These are phyloP conservation scores for Mormyrops boulengeri DNA, from an alignment of 2,797 vertebrate genomes.

Conservation along the genomic window DNA sequence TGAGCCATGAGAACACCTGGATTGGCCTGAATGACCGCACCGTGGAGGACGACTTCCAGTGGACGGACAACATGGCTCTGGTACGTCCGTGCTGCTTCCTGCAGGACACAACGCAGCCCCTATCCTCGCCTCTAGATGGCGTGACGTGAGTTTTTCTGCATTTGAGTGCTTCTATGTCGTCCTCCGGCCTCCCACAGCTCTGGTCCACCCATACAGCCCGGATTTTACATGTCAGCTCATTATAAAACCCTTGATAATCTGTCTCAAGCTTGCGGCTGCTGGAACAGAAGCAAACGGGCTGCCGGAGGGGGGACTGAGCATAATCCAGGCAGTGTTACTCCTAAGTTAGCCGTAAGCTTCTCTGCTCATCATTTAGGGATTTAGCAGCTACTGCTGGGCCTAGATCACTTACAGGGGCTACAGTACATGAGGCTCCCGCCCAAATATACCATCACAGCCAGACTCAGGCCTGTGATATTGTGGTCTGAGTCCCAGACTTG, in stretches of 20 bases:
- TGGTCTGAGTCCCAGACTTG: neutral
- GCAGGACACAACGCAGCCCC: neutral
- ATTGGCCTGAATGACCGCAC: conserved; percentile 91
- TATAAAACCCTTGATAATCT: neutral
- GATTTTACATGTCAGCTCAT: neutral
- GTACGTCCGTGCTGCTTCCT: conserved; percentile 53
- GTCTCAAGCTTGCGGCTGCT: neutral
- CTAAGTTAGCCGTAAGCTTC: neutral
- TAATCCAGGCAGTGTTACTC: neutral
- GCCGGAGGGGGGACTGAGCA: neutral
- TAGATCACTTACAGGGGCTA: neutral
- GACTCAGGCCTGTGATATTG: neutral
- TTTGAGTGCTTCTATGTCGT: neutral
- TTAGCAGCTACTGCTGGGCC: neutral
- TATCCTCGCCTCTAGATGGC: neutral
- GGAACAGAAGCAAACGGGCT: neutral
- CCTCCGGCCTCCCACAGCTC: neutral
- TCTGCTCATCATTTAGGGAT: neutral
- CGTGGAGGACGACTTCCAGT: conserved; percentile 94
- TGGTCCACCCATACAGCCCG: neutral
- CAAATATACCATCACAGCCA: neutral
- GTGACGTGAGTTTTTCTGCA: neutral
- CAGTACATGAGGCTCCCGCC: neutral
- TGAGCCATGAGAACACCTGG: conserved; percentile 93
- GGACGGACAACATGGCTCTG: conserved; percentile 88